A percentile compares a stretch with the other conserved stretches of the same genome.
phyloP scores from a whole-genome alignment of 64 coral and sea anemone species.

The Pachyseris speciosa region DNA sequence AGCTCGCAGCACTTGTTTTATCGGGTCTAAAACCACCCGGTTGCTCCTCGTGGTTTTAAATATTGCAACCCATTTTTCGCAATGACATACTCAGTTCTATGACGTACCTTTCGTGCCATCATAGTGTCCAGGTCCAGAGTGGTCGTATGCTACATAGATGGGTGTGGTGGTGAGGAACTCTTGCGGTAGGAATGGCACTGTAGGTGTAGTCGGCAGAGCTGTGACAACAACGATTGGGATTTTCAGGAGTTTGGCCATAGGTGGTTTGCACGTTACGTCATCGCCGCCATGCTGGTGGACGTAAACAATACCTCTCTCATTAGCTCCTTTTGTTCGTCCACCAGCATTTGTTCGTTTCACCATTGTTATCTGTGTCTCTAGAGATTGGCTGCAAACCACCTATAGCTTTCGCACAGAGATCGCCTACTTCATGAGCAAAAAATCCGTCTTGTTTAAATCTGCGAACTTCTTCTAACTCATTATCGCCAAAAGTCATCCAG shows the following conservation, averaged over 20 bases:
- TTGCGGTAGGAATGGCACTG: slow-evolving; percentile 76
- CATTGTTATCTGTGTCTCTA: too few relatives aligned
- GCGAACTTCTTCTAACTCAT: slow-evolving; percentile 55
- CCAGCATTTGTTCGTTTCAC: too few relatives aligned
- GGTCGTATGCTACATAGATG: slow-evolving; percentile 83
- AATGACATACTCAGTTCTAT: too few relatives aligned
- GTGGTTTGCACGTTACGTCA: too few relatives aligned
- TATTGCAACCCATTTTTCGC: too few relatives aligned
- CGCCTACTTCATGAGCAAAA: slow-evolving; percentile 84
- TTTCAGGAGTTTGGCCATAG: slow-evolving; percentile 58
- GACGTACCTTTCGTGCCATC: slow-evolving; percentile 85
- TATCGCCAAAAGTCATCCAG: slow-evolving; percentile 60
- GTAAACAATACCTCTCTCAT: too few relatives aligned
- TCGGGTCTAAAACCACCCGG: too few relatives aligned
- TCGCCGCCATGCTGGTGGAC: too few relatives aligned
- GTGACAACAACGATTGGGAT: slow-evolving; percentile 78
- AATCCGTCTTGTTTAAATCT: slow-evolving; percentile 73
- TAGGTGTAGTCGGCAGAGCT: slow-evolving; percentile 58
- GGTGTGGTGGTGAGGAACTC: slow-evolving; percentile 52
- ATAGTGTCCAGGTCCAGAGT: slow-evolving; percentile 82
- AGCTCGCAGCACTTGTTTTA: too few relatives aligned
- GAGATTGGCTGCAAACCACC: too few relatives aligned
- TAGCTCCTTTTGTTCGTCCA: too few relatives aligned
- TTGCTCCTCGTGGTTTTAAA: too few relatives aligned
- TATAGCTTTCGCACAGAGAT: slow-evolving; percentile 75